Percentiles rank a stretch among this genome's conserved stretches.
phyloP scores from a whole-genome alignment of 2,888 invertebrate species.

The Chrysolina oricalcia region DNA sequence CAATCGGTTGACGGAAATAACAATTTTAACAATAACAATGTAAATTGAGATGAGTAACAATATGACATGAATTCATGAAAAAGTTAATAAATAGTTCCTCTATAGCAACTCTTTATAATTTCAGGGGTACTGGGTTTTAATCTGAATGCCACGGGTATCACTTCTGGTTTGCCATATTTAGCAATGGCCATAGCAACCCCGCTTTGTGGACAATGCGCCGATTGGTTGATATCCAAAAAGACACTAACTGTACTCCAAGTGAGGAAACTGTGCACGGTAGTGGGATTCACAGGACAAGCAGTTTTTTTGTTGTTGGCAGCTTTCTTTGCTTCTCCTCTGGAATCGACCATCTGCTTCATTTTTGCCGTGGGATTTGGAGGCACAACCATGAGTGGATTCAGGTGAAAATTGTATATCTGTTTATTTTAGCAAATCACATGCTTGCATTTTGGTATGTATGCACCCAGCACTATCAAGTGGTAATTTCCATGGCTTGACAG shows the following conservation, averaged over 20 bases:
- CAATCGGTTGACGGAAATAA: no score
- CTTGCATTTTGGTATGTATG: no score
- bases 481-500: no score
- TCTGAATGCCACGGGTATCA: conserved; percentile 84
- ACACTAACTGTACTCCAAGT: conserved; percentile 83
- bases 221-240: conserved; percentile 80
- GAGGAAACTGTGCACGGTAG: conserved; percentile 78
- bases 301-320: conserved; percentile 90
- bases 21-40: no score
- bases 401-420: conserved; percentile 23
- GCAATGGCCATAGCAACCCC: conserved; percentile 88
- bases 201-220: conserved; percentile 87
- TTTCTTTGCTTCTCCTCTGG: conserved; percentile 77
- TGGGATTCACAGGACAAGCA: conserved; percentile 84
- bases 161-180: conserved; percentile 90
- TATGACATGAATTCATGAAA: no score
- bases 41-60: no score
- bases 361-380: conserved; percentile 32
- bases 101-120: no score
- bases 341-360: conserved; percentile 33
- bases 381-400: conserved; percentile 32
- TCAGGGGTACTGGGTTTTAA: conserved; percentile 82
- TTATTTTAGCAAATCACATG: no score
- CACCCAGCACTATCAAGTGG: no score
- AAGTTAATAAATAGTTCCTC: no score